phyloP scores from a whole-genome alignment of 2,113 vertebrate species.

The Dendrocopos noguchii region DNA sequence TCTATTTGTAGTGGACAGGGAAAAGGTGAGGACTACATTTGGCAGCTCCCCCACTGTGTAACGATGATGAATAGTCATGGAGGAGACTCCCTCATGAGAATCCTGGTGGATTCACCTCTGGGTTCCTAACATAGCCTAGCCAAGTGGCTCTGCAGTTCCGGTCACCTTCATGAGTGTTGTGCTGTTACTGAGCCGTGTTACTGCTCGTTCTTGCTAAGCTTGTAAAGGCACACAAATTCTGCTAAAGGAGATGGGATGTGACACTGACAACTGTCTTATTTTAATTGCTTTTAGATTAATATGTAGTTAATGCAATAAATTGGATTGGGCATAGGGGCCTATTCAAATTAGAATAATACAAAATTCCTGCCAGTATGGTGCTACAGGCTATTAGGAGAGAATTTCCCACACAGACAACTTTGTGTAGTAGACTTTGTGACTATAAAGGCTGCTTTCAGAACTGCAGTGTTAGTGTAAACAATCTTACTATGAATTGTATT shows the following conservation, averaged over 20 bases:
- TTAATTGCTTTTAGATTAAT: constrained; percentile 56
- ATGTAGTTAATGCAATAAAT: constrained; percentile 55
- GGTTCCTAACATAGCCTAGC: neutral
- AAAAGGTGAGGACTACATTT: neutral
- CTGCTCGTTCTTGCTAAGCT: neutral
- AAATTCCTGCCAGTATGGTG: neutral
- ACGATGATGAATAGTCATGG: neutral
- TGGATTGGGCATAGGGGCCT: constrained; percentile 45
- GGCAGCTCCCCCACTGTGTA: neutral
- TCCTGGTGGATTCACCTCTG: neutral
- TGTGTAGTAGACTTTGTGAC: neutral
- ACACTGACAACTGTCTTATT: constrained; percentile 46
- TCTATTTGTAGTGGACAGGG: neutral
- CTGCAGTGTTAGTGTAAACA: neutral
- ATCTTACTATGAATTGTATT: constrained; percentile 12
- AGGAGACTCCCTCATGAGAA: neutral
- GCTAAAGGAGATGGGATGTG: neutral
- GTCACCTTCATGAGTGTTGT: neutral
- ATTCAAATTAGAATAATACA: constrained; percentile 45
- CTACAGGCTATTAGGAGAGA: constrained; percentile 16
- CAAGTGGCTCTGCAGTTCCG: neutral
- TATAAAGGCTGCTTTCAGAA: constrained; percentile 55
- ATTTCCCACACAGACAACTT: constrained; percentile 31
- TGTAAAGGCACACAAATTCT: neutral
- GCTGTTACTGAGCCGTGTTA: neutral